A percentile compares a stretch with the other conserved stretches of the same genome.
phyloP scores from a whole-genome alignment of 2,797 vertebrate genomes.

The Fistularia commersonii region DNA sequence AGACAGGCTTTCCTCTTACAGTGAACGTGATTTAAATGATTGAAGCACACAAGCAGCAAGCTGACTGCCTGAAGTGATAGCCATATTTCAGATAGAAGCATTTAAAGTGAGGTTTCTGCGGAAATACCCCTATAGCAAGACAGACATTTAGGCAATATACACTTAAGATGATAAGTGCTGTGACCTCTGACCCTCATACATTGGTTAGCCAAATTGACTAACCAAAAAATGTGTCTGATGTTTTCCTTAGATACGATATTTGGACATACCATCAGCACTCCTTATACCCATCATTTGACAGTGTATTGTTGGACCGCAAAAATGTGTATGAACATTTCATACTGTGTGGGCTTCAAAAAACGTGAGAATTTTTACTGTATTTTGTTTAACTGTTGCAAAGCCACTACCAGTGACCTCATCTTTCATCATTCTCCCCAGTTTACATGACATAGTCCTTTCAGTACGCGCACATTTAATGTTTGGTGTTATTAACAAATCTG shows the following conservation, averaged over 20 bases:
- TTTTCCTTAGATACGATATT: neutral
- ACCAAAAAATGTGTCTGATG: neutral
- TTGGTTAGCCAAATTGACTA: neutral
- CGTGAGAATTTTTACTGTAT: too few species aligned
- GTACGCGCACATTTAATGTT: too few species aligned
- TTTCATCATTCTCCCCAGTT: too few species aligned
- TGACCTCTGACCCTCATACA: neutral
- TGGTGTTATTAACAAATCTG: too few species aligned
- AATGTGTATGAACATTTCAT: too few species aligned
- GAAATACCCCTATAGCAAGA: neutral
- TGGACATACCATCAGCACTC: neutral
- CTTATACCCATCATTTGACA: neutral
- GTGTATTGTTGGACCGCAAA: neutral
- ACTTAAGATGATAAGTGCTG: neutral
- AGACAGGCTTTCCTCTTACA: slow-evolving; percentile 8
- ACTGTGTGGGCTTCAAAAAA: too few species aligned
- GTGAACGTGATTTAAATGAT: slow-evolving; percentile 28
- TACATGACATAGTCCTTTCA: too few species aligned
- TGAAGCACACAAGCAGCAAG: slow-evolving; percentile 10
- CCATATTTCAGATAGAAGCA: neutral
- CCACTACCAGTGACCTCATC: too few species aligned
- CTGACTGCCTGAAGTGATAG: slow-evolving; percentile 12
- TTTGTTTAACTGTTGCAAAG: too few species aligned
- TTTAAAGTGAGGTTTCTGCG: slow-evolving; percentile 8
- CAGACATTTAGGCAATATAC: neutral